Evolutionary conservation across 2,113 vertebrate genomes (phyloP).

Genomic region (Myotis brandtii): DNA sequence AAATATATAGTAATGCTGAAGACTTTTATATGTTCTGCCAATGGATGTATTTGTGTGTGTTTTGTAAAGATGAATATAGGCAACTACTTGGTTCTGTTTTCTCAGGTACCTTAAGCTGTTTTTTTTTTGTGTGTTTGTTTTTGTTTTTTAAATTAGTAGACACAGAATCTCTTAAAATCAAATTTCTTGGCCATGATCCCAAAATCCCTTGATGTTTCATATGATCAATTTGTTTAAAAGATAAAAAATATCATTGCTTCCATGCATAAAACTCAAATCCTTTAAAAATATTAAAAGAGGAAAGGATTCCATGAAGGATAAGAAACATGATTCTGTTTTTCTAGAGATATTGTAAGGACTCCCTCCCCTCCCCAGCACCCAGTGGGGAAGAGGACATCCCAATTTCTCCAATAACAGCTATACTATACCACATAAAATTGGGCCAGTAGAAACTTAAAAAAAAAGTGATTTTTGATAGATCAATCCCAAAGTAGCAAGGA

Average conservation of each 20-base stretch:
- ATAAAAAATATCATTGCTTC: not conserved
- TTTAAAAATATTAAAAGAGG: not conserved
- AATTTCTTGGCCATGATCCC: conserved; percentile 55
- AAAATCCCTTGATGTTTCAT: conserved; percentile 7
- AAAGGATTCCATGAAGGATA: not conserved
- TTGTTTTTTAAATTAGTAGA: conserved; percentile 1
- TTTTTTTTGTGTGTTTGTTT: not conserved
- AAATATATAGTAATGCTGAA: conserved; percentile 60
- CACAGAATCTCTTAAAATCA: conserved; percentile 47
- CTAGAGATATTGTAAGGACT: not conserved
- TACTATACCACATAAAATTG: not conserved
- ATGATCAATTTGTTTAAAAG: not conserved
- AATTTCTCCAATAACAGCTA: not conserved
- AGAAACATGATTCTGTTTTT: not conserved
- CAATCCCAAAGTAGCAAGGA: not conserved
- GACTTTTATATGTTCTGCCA: conserved; percentile 36
- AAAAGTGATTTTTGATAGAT: not conserved
- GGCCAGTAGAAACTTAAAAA: not conserved
- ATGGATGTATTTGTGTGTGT: not conserved
- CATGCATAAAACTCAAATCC: not conserved
- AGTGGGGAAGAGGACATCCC: not conserved
- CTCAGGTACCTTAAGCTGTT: not conserved
- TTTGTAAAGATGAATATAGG: conserved; percentile 21
- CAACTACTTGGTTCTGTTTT: conserved; percentile 40
- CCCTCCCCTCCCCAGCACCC: not conserved